Evolutionary conservation across 2,113 vertebrate genomes (phyloP).

Genomic region (Calidris pugnax): DNA sequence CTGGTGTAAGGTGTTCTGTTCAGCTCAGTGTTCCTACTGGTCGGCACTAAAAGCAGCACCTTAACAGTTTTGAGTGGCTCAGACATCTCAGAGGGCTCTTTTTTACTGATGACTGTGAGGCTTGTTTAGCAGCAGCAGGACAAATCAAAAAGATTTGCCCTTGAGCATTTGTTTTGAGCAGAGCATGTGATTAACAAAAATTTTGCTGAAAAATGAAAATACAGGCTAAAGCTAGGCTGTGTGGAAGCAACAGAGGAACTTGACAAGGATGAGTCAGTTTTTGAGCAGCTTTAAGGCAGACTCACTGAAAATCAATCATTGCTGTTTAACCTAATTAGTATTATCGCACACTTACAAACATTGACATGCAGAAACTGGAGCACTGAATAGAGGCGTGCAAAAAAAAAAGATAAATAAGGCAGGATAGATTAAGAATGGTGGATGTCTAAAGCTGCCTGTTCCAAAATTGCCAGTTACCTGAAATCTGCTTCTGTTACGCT

Average conservation of each 20-base stretch:
- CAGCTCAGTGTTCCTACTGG: background rate
- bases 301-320: background rate
- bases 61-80: background rate
- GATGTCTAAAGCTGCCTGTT: background rate
- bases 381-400: background rate
- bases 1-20: background rate
- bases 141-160: background rate
- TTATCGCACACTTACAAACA: background rate
- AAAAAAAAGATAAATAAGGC: background rate
- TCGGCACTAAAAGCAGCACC: background rate
- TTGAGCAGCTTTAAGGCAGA: background rate
- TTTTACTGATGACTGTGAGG: background rate
- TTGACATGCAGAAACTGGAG: background rate
- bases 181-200: background rate
- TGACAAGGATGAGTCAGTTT: background rate
- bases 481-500: background rate
- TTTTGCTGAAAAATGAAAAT: background rate
- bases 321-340: background rate
- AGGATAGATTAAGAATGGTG: background rate
- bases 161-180: background rate
- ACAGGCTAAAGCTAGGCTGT: background rate
- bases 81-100: background rate
- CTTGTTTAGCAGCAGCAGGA: background rate
- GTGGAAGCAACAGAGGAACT: background rate
- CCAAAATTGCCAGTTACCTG: background rate